Evolutionary conservation across 2,888 invertebrate genomes (phyloP), one percentile per base, ranked within the genome.

Genomic region (Drosophila niveifrons): DNA sequence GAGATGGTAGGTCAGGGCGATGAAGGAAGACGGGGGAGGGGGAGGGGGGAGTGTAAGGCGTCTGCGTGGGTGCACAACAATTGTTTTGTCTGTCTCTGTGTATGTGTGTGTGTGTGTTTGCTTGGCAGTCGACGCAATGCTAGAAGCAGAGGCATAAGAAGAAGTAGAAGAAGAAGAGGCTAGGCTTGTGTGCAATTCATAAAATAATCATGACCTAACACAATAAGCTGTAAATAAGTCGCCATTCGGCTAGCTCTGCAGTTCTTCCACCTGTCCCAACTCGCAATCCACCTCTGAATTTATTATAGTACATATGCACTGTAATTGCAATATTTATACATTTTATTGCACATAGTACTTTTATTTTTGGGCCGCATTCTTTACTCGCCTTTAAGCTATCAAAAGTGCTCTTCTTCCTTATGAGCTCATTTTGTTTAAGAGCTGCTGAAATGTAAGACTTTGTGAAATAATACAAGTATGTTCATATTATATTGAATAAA

Each of bases 141-240:
- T 36, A 1, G 36, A 72, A 75, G 23, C 23, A 23, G 23, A 23
- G 4, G 18, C 3, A 18, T 0, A 23, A 23, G 23, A 23, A 23
- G 23, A 18, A 18, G 3, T n/a, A n/a, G n/a, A 23, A 23, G 23
- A 23, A 23, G 23, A 4, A 23, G 70, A 63, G 68, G 65, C 72
- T 53, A 68, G 65, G 55, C 65, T 66, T 65, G 39, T 63, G 62
- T 53, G 77, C 62, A 68, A 78, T 81, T 81, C 75, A 81, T 81
- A 85, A 81, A 80, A 80, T 76, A 80, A 80, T 83, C 86, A 81
- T 88, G 86, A 86, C 86, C 86, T 86, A 80, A 66, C 82, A 64
- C 82, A 86, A 86, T 82, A 72, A 59, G 64, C 72, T 74, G 82
- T 70, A 79, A 81, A 79, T 77, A 81, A 81, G 65, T 69, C 65